Evolutionary conservation across 2,113 vertebrate genomes (phyloP), one percentile per base, ranked within the genome.

Genomic region (Eurystomus gularis): DNA sequence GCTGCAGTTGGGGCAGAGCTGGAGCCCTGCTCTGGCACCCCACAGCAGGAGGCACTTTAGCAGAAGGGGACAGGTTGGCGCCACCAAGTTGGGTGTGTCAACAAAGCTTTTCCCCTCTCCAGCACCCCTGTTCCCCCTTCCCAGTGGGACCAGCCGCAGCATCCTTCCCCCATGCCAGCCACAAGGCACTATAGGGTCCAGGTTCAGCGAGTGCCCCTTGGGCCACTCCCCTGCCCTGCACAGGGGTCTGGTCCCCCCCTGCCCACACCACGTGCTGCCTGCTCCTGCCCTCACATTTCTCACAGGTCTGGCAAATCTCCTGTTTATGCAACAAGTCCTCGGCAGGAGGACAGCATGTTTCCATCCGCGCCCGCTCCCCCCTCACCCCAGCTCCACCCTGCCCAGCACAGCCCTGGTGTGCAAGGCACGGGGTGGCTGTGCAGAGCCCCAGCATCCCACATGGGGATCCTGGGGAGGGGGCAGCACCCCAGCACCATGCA

Each of bases 291-390:
- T 91, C 33, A 46, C 66, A 66, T 94, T 90, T 87, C 85, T 93
- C 20, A 2, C 78, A 79, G 82, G 70, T 88, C 68, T 82, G 62
- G 79, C 93, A 80, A 92, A 96, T 88, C 70, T 96, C 73, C 88
- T 93, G 95, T 96, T 97, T 97, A 96, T 96, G 94, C 91, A 97
- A 97, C 78, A 75, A 49, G 71, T 83, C 92, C 68, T 52, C 7
- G 4, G 62, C 62, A 1, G 60, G 49, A 96, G 97, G 92, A 96
- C 88, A 2, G 92, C 88, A 86, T 95, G 93, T 95, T 97, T 97
- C 95, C 92, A 91, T 91, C 77, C 17, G 14, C 55, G 2, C 62
- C 75, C 11, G 23, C 78, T 88, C 79, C 88, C 83, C 76, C 78
- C 61, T 44, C 23, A 0, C 21, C 66, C 51, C 92, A 82, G 92